Percentiles rank a stretch among this genome's conserved stretches.
phyloP scores from a whole-genome alignment of 2,888 invertebrate species.

The Opisthograptis luteolata region DNA sequence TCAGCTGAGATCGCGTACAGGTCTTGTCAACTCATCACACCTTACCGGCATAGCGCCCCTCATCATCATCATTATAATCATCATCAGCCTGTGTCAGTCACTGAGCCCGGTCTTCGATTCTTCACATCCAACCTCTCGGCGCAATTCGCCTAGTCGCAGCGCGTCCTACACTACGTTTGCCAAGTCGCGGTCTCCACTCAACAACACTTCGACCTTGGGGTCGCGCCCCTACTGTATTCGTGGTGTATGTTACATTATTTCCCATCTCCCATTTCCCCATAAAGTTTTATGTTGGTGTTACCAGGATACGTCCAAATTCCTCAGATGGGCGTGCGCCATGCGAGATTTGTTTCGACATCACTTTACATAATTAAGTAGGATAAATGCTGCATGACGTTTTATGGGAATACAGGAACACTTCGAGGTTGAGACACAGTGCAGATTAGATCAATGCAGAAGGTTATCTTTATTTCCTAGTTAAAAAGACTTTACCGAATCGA shows the following conservation, averaged over 20 bases:
- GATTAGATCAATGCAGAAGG: background rate
- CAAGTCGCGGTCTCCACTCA: too few relatives aligned
- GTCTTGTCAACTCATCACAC: too few relatives aligned
- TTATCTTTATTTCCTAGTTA: background rate
- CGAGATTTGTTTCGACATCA: conserved; percentile 47
- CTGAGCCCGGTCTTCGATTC: too few relatives aligned
- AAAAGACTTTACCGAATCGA: too few relatives aligned
- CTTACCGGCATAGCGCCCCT: too few relatives aligned
- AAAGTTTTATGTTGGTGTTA: conserved; percentile 42
- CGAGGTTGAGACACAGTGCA: conserved; percentile 4
- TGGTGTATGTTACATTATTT: conserved; percentile 18
- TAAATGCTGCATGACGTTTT: conserved; percentile 33
- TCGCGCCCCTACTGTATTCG: conserved; percentile 8
- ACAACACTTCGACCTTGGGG: too few relatives aligned
- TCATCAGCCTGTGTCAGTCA: too few relatives aligned
- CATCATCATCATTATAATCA: too few relatives aligned
- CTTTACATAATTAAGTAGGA: conserved; percentile 49
- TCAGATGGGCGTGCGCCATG: conserved; percentile 39
- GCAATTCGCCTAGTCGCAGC: too few relatives aligned
- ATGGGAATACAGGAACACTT: conserved; percentile 14
- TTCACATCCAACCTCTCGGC: too few relatives aligned
- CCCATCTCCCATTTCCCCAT: conserved; percentile 30
- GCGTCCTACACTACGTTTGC: too few relatives aligned
- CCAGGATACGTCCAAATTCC: conserved; percentile 39
- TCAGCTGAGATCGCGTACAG: too few relatives aligned